Evolutionary conservation across 2,113 vertebrate species (phyloP).

Genomic region (Empidonax traillii): DNA sequence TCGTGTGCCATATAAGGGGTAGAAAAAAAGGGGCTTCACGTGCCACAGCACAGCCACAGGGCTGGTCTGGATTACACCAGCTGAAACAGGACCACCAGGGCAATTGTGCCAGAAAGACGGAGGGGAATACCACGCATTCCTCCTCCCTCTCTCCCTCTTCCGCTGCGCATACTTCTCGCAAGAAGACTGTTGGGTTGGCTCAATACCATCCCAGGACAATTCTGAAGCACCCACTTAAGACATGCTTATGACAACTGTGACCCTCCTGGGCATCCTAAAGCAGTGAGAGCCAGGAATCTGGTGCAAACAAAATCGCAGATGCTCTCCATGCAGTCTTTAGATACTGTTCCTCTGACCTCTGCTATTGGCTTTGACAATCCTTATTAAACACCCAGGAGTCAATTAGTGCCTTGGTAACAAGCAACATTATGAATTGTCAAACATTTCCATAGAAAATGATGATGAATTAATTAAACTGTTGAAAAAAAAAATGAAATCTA

Average conservation of each 20-base stretch:
- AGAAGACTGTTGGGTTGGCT: background rate
- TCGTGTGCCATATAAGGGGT: background rate
- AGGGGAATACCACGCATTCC: background rate
- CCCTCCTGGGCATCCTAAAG: constrained; percentile 5
- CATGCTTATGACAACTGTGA: constrained; percentile 1
- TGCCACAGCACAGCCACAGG: background rate
- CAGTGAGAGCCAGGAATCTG: background rate
- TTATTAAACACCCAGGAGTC: background rate
- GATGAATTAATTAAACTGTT: background rate
- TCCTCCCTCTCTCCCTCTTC: background rate
- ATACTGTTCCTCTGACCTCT: background rate
- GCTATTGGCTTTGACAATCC: background rate
- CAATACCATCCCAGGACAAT: background rate
- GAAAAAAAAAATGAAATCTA: background rate
- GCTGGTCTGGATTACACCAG: background rate
- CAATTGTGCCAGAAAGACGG: background rate
- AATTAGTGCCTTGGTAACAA: background rate
- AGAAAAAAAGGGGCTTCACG: background rate
- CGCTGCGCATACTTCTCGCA: fast-evolving
- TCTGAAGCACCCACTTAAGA: background rate
- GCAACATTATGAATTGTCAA: background rate
- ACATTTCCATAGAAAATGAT: background rate
- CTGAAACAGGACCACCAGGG: constrained; percentile 8
- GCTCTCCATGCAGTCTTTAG: background rate
- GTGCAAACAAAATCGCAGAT: constrained; percentile 8